phyloP scores from a whole-genome alignment of 37 sponge, comb jelly and placozoan genomes.

The Eunapius fragilis region DNA sequence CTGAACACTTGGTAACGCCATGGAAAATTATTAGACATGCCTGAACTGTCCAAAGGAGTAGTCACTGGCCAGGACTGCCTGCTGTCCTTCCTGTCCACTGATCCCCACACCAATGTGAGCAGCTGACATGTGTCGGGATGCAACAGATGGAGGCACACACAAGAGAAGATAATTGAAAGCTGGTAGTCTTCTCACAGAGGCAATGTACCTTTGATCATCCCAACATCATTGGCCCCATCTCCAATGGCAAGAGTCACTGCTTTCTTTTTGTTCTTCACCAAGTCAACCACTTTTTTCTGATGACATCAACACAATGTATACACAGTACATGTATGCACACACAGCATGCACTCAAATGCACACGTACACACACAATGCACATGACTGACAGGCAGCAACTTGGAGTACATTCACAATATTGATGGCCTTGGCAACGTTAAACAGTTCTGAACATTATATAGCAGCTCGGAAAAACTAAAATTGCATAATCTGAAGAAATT shows the following conservation, averaged over 20 bases:
- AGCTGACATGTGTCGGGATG: constrained; percentile 67
- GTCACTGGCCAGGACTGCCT: constrained; percentile 97
- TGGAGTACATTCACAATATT: no score
- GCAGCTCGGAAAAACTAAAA: no score
- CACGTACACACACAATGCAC: no score
- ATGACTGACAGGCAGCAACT: no score
- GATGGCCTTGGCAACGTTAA: no score
- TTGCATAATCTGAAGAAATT: no score
- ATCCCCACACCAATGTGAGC: constrained; percentile 99
- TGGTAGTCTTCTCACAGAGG: not conserved
- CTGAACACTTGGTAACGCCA: no score
- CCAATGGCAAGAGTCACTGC: constrained; percentile 98
- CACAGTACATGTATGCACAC: not conserved
- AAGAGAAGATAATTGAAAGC: not conserved
- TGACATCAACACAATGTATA: not conserved
- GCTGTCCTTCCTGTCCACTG: constrained; percentile 97
- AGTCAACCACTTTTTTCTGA: constrained; percentile 86
- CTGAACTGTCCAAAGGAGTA: constrained; percentile 97
- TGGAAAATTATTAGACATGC: no score
- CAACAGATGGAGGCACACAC: no score
- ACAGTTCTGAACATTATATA: no score
- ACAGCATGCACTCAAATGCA: not conserved
- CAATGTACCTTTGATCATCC: constrained; percentile 96
- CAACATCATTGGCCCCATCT: constrained; percentile 99
- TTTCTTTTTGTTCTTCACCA: constrained; percentile 89